A percentile compares a stretch with the other conserved stretches of the same genome.
These are phyloP conservation scores for Podotricha telesiphe DNA, from an alignment of 2,888 invertebrate genomes.

Conservation along the genomic window DNA sequence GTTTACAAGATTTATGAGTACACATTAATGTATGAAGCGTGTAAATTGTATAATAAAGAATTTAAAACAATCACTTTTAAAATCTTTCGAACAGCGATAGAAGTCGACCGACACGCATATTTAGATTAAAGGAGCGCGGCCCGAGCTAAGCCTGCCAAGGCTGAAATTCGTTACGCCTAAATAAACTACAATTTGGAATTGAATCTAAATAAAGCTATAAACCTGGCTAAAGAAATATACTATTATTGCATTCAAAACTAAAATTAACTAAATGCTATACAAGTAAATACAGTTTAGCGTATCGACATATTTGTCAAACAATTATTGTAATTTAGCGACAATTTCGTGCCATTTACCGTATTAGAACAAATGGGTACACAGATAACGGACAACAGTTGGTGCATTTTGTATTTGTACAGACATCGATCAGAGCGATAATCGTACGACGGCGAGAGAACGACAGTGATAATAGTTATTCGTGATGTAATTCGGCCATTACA, in stretches of 20 bases:
- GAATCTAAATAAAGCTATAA: neutral
- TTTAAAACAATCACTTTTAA: neutral
- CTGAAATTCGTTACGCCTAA: constrained; percentile 21
- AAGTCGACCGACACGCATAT: neutral
- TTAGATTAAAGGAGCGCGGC: constrained; percentile 26
- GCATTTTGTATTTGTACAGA: constrained; percentile 34
- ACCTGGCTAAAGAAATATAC: neutral
- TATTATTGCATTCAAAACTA: neutral
- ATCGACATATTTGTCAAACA: neutral
- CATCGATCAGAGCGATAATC: constrained; percentile 36
- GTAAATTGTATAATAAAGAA: neutral
- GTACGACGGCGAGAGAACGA: constrained; percentile 32
- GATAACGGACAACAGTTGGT: constrained; percentile 35
- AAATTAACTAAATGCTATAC: constrained; percentile 11
- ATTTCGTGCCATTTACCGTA: constrained; percentile 41
- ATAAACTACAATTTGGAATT: constrained; percentile 5
- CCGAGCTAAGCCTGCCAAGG: constrained; percentile 23
- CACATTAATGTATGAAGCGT: neutral
- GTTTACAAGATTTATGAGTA: neutral
- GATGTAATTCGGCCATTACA: constrained; percentile 42
- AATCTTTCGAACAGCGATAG: neutral
- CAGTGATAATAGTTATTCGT: constrained; percentile 32
- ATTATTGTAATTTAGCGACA: constrained; percentile 25
- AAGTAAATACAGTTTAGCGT: constrained; percentile 1
- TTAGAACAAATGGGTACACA: constrained; percentile 37